phyloP scores from a whole-genome alignment of 2,113 vertebrate genomes.

The Aplodontia rufa region DNA sequence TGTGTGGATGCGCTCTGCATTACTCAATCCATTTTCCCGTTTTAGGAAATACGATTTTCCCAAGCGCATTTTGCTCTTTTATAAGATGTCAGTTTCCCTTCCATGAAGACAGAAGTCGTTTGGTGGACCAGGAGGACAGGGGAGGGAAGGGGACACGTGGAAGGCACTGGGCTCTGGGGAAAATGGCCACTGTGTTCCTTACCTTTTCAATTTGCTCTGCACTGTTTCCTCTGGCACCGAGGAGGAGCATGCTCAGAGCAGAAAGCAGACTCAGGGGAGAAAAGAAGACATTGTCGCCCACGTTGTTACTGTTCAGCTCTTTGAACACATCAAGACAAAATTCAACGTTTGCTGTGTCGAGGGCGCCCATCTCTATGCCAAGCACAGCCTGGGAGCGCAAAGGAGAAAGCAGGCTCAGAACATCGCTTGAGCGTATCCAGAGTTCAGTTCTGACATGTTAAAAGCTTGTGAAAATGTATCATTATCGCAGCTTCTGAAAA shows the following conservation, averaged over 20 bases:
- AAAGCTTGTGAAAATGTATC: too few species aligned
- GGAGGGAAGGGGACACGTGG: rapidly evolving
- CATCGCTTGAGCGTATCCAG: background rate
- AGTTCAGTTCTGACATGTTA: background rate
- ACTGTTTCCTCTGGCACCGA: constrained; percentile 65
- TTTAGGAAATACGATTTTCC: background rate
- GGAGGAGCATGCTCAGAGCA: constrained; percentile 71
- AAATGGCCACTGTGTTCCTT: rapidly evolving
- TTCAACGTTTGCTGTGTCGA: constrained; percentile 56
- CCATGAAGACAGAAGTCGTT: background rate
- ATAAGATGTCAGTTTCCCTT: background rate
- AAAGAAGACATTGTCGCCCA: constrained; percentile 76
- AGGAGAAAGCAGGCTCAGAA: background rate
- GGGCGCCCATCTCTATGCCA: constrained; percentile 49
- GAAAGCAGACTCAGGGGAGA: constrained; percentile 74
- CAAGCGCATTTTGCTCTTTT: background rate
- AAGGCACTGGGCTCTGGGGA: rapidly evolving
- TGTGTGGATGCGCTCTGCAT: background rate
- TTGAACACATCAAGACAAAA: constrained; percentile 78
- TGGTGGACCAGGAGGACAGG: rapidly evolving
- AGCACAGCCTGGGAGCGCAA: constrained; percentile 11
- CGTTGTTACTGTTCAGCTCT: constrained; percentile 40
- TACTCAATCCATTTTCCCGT: background rate
- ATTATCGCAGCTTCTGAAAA: background rate
- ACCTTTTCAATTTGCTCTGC: constrained; percentile 72